A percentile compares a stretch with the other conserved stretches of the same genome.
Conservation (phyloP, 2,888 invertebrate genomes). For the Trachelus troglodyta region DNA sequence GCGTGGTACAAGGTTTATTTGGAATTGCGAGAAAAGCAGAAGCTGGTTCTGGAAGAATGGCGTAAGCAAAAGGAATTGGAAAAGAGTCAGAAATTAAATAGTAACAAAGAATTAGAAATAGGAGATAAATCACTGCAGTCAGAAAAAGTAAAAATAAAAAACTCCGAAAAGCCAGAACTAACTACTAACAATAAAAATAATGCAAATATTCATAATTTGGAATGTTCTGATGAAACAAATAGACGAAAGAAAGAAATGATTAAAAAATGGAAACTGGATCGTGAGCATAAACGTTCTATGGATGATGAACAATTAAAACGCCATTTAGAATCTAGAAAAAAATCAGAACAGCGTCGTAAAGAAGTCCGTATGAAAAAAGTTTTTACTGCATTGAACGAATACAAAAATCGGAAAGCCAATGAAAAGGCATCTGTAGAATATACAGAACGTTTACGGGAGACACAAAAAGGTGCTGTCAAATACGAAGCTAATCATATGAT, state of each 20-base stretch:
- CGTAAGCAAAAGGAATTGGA: slow-evolving; percentile 50
- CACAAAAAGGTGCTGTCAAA: slow-evolving; percentile 13
- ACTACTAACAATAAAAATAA: slow-evolving; percentile 12
- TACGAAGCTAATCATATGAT: slow-evolving; percentile 31
- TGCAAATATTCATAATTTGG: neutral
- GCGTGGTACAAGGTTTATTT: slow-evolving; percentile 68
- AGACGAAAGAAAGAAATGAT: slow-evolving; percentile 47
- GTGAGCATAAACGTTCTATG: slow-evolving; percentile 38
- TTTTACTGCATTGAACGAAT: slow-evolving; percentile 33
- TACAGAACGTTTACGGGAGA: slow-evolving; percentile 13
- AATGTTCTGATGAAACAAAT: slow-evolving; percentile 1
- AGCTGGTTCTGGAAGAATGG: slow-evolving; percentile 65
- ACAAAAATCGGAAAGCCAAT: slow-evolving; percentile 38
- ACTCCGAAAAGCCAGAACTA: neutral
- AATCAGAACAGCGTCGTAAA: slow-evolving; percentile 39
- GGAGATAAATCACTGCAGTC: slow-evolving; percentile 12
- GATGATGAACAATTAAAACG: slow-evolving; percentile 45
- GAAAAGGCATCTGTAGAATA: slow-evolving; percentile 21
- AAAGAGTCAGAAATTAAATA: slow-evolving; percentile 15
- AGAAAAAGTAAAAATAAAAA: neutral
- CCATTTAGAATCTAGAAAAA: slow-evolving; percentile 30
- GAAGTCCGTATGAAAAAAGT: slow-evolving; percentile 27
- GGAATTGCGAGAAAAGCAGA: slow-evolving; percentile 64
- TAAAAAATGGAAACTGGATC: slow-evolving; percentile 52
- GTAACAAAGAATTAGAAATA: slow-evolving; percentile 17